These are phyloP conservation scores for Pemphredon lugubris DNA, from an alignment of 2,888 invertebrate genomes.

Conservation along the genomic window DNA sequence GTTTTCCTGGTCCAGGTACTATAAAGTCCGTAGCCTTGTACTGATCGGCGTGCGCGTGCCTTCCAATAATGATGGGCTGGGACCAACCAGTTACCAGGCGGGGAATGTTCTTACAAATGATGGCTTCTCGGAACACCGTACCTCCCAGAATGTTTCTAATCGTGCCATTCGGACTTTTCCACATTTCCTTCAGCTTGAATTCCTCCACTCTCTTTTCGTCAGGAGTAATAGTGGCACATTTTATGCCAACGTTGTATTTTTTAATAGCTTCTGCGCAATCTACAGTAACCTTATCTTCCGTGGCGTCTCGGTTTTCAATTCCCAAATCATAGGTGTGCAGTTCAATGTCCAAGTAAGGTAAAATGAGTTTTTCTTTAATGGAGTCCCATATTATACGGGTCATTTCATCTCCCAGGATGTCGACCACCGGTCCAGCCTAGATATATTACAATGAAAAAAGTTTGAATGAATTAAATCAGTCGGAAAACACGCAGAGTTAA, in stretches of 20 bases:
- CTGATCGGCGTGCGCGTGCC: slow-evolving; percentile 99
- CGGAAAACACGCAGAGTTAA: too few relatives aligned
- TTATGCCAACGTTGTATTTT: slow-evolving; percentile 98
- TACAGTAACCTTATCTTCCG: slow-evolving; percentile 96
- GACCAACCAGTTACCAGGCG: slow-evolving; percentile 97
- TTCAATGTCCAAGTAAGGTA: slow-evolving; percentile 97
- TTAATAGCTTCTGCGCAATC: slow-evolving; percentile 98
- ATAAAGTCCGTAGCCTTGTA: slow-evolving; percentile 98
- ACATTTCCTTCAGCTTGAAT: slow-evolving; percentile 93
- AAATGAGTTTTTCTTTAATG: slow-evolving; percentile 97
- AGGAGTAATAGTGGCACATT: slow-evolving; percentile 99
- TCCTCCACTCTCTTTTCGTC: slow-evolving; percentile 98
- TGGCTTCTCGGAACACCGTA: slow-evolving; percentile 92
- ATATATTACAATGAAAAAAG: slow-evolving; percentile 26
- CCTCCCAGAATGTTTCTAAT: slow-evolving; percentile 94
- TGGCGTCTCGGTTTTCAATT: slow-evolving; percentile 96
- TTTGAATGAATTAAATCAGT: background rate
- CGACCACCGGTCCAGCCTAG: slow-evolving; percentile 94
- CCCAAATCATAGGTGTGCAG: slow-evolving; percentile 96
- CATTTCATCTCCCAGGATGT: slow-evolving; percentile 97
- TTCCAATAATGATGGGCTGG: slow-evolving; percentile 98
- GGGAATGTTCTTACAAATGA: slow-evolving; percentile 96
- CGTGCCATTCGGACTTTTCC: slow-evolving; percentile 95
- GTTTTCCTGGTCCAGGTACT: slow-evolving; percentile 93
- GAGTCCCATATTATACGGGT: slow-evolving; percentile 99